Percentiles rank a stretch among this genome's conserved stretches.
phyloP scores from a whole-genome alignment of 2,113 vertebrate genomes.

The Urocynchramus pylzowi region DNA sequence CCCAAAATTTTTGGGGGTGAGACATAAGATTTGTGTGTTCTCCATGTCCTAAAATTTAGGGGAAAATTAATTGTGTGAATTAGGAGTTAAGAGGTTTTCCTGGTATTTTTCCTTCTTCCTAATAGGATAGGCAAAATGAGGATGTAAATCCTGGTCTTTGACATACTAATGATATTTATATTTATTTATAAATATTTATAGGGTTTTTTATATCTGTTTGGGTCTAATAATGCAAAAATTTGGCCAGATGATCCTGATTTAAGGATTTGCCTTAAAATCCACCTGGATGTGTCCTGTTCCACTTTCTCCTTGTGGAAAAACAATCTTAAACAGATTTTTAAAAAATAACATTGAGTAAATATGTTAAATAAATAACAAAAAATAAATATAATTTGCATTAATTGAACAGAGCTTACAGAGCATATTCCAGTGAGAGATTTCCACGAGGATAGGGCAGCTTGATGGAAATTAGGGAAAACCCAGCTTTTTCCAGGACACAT shows the following conservation, averaged over 20 bases:
- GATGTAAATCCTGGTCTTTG: background rate
- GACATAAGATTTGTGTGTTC: background rate
- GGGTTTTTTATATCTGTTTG: background rate
- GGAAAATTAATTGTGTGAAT: background rate
- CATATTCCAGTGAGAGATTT: background rate
- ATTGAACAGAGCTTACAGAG: background rate
- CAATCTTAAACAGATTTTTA: rapidly evolving
- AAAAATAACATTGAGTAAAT: background rate
- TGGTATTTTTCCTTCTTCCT: background rate
- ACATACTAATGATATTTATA: background rate
- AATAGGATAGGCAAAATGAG: background rate
- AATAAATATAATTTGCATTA: background rate
- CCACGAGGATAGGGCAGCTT: background rate
- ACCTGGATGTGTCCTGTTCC: background rate
- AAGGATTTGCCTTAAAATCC: background rate
- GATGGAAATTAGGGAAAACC: background rate
- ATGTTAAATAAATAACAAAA: background rate
- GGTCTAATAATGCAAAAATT: background rate
- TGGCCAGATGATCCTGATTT: background rate
- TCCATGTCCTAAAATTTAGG: background rate
- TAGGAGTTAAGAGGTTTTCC: background rate
- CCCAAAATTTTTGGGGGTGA: background rate
- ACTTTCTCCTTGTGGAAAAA: background rate
- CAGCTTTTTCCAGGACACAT: background rate
- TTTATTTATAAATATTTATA: background rate